phyloP scores from a whole-genome alignment of 2,888 invertebrate genomes.

The Synergus japonicus region DNA sequence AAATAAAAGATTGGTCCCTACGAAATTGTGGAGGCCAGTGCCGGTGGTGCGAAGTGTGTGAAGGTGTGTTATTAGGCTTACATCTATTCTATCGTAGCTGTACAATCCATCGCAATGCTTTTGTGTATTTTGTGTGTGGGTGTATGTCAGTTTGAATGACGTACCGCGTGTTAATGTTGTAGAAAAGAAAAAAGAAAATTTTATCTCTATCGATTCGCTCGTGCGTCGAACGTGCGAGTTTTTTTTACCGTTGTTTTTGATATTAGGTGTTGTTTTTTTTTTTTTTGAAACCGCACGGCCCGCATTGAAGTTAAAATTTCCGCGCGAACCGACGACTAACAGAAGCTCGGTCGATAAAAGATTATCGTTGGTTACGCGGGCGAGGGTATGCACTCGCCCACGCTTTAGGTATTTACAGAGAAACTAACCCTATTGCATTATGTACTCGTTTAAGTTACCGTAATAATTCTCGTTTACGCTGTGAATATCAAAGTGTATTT shows the following conservation, averaged over 20 bases:
- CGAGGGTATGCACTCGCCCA: constrained; percentile 72
- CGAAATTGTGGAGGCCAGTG: constrained; percentile 68
- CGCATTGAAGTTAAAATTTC: constrained; percentile 44
- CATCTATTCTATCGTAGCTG: constrained; percentile 69
- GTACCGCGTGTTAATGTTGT: constrained; percentile 59
- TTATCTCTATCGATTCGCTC: constrained; percentile 56
- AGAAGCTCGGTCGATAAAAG: constrained; percentile 75
- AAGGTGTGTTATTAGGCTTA: constrained; percentile 68
- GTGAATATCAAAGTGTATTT: constrained; percentile 75
- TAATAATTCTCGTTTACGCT: constrained; percentile 72
- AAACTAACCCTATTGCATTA: constrained; percentile 76
- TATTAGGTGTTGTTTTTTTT: neutral
- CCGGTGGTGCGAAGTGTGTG: constrained; percentile 60
- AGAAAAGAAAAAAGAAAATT: constrained; percentile 69
- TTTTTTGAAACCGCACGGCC: neutral
- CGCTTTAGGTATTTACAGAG: constrained; percentile 70
- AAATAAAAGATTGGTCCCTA: constrained; percentile 68
- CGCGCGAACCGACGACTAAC: constrained; percentile 65
- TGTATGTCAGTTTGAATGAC: constrained; percentile 64
- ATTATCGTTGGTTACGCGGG: constrained; percentile 74
- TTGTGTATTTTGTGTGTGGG: constrained; percentile 60
- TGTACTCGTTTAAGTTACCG: constrained; percentile 73
- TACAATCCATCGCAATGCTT: constrained; percentile 72
- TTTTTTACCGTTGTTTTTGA: neutral
- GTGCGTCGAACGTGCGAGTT: constrained; percentile 31